A percentile compares a stretch with the other conserved stretches of the same genome.
phyloP scores from a whole-genome alignment of 2,888 invertebrate species.

The Dryococelus australis region DNA sequence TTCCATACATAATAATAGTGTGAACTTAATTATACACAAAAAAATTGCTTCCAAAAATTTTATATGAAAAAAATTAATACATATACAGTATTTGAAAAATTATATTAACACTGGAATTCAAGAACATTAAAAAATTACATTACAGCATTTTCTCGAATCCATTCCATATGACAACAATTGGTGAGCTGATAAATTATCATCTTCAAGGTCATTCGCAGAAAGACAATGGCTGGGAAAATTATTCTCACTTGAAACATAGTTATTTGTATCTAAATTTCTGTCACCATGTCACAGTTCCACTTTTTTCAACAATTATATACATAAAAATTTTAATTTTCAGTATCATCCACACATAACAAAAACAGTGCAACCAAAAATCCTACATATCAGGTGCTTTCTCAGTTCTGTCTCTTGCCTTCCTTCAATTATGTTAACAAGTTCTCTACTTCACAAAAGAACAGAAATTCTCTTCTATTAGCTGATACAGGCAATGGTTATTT shows the following conservation, averaged over 20 bases:
- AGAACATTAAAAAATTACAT: not conserved
- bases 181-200: not conserved
- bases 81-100: not conserved
- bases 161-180: not conserved
- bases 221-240: not conserved
- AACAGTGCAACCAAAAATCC: not conserved
- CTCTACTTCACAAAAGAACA: not conserved
- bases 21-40: too few species aligned
- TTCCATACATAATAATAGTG: too few species aligned
- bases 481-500: not conserved
- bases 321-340: not conserved
- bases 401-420: not conserved
- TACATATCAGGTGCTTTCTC: not conserved
- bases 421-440: not conserved
- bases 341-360: not conserved
- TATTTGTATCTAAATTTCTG: not conserved
- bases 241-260: not conserved
- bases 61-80: not conserved
- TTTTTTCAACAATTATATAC: not conserved
- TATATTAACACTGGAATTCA: not conserved
- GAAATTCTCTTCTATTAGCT: not conserved
- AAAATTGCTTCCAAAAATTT: too few species aligned
- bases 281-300: not conserved
- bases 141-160: not conserved
- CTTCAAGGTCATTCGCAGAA: not conserved